Conservation (phyloP, 2,888 invertebrate species). For the Cordilura impudica region DNA sequence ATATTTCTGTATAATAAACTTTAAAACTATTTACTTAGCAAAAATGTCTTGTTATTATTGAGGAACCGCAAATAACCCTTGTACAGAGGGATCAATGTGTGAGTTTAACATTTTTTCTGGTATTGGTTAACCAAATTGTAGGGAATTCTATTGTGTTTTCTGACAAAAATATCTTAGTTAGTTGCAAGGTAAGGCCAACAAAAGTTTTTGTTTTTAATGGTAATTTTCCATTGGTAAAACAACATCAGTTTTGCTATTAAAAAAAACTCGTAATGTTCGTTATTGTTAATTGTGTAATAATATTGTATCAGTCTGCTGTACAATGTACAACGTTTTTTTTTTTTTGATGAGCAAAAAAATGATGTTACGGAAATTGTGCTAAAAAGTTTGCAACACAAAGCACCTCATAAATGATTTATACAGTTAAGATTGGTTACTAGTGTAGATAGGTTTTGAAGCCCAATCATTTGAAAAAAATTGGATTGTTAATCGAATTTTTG, state of each 20-base stretch:
- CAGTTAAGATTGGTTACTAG: too few species aligned
- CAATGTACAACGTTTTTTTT: neutral
- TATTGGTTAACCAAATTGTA: too few species aligned
- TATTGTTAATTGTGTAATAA: neutral
- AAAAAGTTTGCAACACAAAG: neutral
- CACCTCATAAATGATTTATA: too few species aligned
- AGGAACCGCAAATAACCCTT: too few species aligned
- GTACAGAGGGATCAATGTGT: too few species aligned
- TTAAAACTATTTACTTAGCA: too few species aligned
- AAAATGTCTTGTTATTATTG: too few species aligned
- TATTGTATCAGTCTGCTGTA: neutral
- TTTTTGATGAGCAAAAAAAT: neutral
- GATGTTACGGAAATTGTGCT: neutral
- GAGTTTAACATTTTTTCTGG: too few species aligned
- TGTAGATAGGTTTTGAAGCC: too few species aligned
- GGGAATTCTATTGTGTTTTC: neutral
- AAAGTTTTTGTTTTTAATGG: neutral
- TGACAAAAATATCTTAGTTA: neutral
- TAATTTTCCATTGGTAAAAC: neutral
- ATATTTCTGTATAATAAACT: too few species aligned
- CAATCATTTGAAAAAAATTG: too few species aligned
- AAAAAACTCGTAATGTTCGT: neutral
- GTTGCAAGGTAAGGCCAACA: neutral
- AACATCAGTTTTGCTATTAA: neutral
- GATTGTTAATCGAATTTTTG: too few species aligned